phyloP scores from a whole-genome alignment of 2,113 vertebrate genomes.

The Anguilla japonica region DNA sequence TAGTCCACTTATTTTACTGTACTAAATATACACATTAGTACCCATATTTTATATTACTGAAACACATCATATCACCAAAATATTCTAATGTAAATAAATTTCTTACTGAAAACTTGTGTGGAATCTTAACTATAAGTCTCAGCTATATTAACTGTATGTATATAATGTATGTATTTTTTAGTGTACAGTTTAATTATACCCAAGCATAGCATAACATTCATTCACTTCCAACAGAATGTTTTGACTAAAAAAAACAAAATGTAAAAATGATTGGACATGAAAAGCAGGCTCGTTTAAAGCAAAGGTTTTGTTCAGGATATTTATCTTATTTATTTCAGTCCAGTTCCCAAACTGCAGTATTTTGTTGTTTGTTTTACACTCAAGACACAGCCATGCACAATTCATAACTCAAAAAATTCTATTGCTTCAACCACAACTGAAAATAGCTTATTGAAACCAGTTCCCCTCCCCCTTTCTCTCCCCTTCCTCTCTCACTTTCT shows the following conservation, averaged over 20 bases:
- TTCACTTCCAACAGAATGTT: background rate
- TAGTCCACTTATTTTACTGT: background rate
- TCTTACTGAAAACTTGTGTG: background rate
- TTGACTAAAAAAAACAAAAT: background rate
- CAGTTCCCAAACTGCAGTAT: constrained; percentile 95
- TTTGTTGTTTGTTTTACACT: constrained; percentile 83
- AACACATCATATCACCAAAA: background rate
- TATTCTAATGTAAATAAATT: background rate
- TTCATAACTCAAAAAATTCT: constrained; percentile 94
- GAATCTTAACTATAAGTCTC: background rate
- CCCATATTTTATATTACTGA: constrained; percentile 5
- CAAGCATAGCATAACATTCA: background rate
- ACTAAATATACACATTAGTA: background rate
- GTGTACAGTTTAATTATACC: background rate
- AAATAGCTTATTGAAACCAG: constrained; percentile 89
- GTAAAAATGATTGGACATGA: background rate
- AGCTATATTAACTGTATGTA: background rate
- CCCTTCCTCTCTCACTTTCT: background rate
- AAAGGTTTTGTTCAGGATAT: constrained; percentile 11
- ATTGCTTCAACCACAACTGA: constrained; percentile 99
- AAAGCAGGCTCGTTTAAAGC: background rate
- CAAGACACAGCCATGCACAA: constrained; percentile 99
- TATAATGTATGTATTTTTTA: background rate
- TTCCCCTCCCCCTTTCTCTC: background rate
- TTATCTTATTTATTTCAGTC: constrained; percentile 77